Evolutionary conservation across 1,140 invertebrate species (phyloP), one percentile per base, ranked within the genome.

Genomic region (Anthonomus grandis): DNA sequence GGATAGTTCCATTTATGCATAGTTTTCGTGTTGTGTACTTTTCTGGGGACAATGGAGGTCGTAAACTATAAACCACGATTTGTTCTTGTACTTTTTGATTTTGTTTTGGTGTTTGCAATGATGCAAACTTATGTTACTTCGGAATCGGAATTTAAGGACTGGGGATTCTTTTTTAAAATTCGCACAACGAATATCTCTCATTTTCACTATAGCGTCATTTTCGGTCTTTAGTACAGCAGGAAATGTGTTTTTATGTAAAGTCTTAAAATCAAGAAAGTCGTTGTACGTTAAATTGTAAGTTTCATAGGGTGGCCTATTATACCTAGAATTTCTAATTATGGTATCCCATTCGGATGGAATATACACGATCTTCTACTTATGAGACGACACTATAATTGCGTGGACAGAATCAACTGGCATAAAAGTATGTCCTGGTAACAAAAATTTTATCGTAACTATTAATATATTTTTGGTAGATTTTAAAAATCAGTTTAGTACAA

Each of bases 341-440:
- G 13, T 42, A 42, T 42, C 39, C 13, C 13, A 42, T 42, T 42
- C 39, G 21, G 39, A 42, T 42, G 39, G 39, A 42, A 19, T 19
- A 42, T 42, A 42, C 15, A 42, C 19, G 19, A 42, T 42, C 19
- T 42, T 42, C 2, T 39, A 39, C n/a, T 39, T 51, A 25, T 38
- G 13, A 41, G 21, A 37, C n/a, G 18, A 36, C 22, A 44, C 37
- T 42, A 44, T 53, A 13, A 27, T 27, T 21, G 31, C 39, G 13
- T 45, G 51, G 12, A 53, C 51, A 25, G 38, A 24, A 34, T 53
- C 51, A 1, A 24, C 21, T n/a, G 51, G 38, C 51, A 27, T 45
- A 44, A 18, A 53, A n/a, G 50, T 53, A 53, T 53, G 50, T 24
- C 6, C 27, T 31, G 27, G 27, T n/a, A 31, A 8, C 27, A 31